Percentiles rank a stretch among this genome's conserved stretches.
Evolutionary conservation across 2,888 invertebrate species (phyloP).

Genomic region (Drosophila bunnanda): DNA sequence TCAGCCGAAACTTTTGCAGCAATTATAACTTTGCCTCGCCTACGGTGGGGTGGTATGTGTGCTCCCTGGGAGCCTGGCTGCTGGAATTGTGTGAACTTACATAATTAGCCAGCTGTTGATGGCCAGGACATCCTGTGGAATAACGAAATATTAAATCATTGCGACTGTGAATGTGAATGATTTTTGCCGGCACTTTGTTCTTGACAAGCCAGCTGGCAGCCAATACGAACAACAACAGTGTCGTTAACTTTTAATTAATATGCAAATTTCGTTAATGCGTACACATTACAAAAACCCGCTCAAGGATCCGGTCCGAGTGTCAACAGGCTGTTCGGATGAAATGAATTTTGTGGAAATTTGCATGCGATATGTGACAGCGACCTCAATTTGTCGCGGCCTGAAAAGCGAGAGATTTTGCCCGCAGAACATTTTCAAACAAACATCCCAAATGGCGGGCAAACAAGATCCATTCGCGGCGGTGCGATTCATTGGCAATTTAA

Average conservation of each 20-base stretch:
- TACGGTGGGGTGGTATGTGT: constrained; percentile 3
- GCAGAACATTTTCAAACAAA: constrained; percentile 6
- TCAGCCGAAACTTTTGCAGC: constrained; percentile 60
- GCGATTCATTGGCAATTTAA: constrained; percentile 47
- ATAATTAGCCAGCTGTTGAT: constrained; percentile 53
- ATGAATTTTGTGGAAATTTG: constrained; percentile 50
- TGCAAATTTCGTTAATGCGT: constrained; percentile 73
- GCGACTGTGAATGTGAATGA: constrained; percentile 15
- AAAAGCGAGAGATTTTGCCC: constrained; percentile 23
- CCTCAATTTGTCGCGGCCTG: constrained; percentile 47
- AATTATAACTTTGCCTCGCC: constrained; percentile 70
- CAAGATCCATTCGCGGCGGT: constrained; percentile 22
- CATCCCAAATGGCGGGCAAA: constrained; percentile 38
- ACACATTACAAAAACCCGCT: constrained; percentile 37
- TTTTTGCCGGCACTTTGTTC: constrained; percentile 20
- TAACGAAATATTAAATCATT: constrained; percentile 30
- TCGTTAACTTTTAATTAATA: constrained; percentile 79
- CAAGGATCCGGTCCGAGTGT: constrained; percentile 23
- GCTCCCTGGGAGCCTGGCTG: background rate
- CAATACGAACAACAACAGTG: constrained; percentile 31
- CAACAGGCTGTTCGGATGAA: constrained; percentile 33
- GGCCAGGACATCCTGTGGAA: constrained; percentile 34
- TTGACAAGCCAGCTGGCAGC: constrained; percentile 29
- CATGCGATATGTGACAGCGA: constrained; percentile 38
- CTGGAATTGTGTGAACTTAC: constrained; percentile 39